Base-by-base conservation (phyloP, 2,888 invertebrate species). In the Ochropacha duplaris region DNA sequence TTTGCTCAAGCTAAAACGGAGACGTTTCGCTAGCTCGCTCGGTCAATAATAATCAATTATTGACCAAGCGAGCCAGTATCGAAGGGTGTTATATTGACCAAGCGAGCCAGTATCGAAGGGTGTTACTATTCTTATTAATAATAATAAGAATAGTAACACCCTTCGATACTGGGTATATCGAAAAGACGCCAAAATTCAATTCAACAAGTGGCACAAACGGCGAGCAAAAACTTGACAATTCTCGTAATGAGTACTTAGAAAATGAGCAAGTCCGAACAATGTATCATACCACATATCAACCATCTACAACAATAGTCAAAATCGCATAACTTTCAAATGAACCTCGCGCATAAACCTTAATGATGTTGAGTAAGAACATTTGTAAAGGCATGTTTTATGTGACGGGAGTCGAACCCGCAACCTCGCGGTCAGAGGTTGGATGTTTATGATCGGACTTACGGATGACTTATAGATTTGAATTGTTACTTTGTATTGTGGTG, bases 391-490 rank as follows among this genome's bases (percentile, higher is more conserved):
- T 69, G 65, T 64, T 76, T 76, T 75, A 80, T 73, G 72, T 55
- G 73, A 69, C 66, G 57, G 62, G 67, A 67, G 62, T 57, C 60
- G 60, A 68, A 69, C 69, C 61, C 61, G 60, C 71, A 68, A 73
- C 74, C 72, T 69, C 54, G 61, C 62, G 77, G 78, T 76, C 75
- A 77, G 57, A 79, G 81, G 77, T 77, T 70, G 60, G 60, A 64
- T 68, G 70, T 79, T 81, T 79, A 79, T 69, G 77, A 76, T 69
- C 66, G 75, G 68, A 69, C 66, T 63, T 62, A 64, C 57, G 50
- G 59, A 70, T 74, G 74, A 75, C 63, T 64, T 73, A 76, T 44
- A 44, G 19, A 19, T 44, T 44, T 44, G 44, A 44, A 8, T 19
- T 44, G 44, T 63, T 54, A 36, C 50, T 39, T 31, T 54, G 56